phyloP scores from a whole-genome alignment of 2,888 invertebrate genomes.

The Sphinx pinastri region DNA sequence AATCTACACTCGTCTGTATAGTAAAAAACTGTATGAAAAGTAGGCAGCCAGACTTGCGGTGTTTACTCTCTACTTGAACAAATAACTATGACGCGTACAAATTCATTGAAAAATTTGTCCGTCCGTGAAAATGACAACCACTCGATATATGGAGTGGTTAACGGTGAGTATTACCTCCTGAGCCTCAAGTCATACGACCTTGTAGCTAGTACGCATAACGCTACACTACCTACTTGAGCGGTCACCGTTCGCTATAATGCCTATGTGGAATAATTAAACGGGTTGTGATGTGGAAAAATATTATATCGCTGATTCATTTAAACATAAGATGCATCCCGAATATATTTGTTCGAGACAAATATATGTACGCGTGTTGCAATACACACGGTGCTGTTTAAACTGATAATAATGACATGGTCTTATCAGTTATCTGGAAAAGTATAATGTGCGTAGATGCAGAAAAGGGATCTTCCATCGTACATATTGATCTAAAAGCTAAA shows the following conservation, averaged over 20 bases:
- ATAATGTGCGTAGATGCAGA: not conserved
- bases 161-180: constrained; percentile 59
- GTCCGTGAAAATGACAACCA: constrained; percentile 43
- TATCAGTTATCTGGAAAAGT: not conserved
- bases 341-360: not conserved
- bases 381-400: not conserved
- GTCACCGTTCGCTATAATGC: constrained; percentile 52
- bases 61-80: constrained; percentile 28
- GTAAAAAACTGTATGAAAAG: constrained; percentile 8
- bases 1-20: not conserved
- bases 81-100: constrained; percentile 34
- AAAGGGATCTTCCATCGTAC: not conserved
- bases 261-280: constrained; percentile 18
- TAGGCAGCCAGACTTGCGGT: constrained; percentile 1
- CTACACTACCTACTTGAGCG: constrained; percentile 61
- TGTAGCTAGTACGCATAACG: constrained; percentile 52
- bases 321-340: constrained; percentile 2
- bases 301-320: constrained; percentile 11
- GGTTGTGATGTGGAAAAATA: constrained; percentile 8
- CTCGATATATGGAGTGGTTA: constrained; percentile 49
- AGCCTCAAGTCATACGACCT: constrained; percentile 69
- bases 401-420: not conserved
- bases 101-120: constrained; percentile 39
- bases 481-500: constrained; percentile 19
- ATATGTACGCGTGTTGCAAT: not conserved